These are phyloP conservation scores for Pipra filicauda DNA, from an alignment of 2,113 vertebrate genomes.

Conservation along the genomic window DNA sequence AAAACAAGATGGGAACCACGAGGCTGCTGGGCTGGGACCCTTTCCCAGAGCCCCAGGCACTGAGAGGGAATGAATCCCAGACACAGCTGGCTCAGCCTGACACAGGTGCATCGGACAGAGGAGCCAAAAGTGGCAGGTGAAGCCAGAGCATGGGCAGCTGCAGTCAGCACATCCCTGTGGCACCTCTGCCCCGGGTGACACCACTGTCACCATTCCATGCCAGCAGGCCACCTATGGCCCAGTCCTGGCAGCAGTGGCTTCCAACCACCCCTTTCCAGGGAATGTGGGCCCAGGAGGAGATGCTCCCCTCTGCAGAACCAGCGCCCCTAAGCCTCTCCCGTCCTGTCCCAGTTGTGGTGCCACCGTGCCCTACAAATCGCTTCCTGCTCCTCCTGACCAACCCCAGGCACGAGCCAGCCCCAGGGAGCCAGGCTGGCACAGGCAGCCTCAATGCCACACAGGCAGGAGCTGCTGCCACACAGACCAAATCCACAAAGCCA, in stretches of 20 bases:
- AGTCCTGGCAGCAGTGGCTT: fast-evolving
- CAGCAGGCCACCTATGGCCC: background rate
- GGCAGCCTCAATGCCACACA: background rate
- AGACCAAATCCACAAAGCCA: background rate
- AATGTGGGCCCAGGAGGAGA: background rate
- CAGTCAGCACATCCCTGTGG: fast-evolving
- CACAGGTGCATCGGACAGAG: fast-evolving
- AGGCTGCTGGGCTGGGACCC: background rate
- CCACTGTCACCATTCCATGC: background rate
- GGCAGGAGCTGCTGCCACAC: background rate
- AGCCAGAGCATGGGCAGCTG: fast-evolving
- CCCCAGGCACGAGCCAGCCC: background rate
- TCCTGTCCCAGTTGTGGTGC: background rate
- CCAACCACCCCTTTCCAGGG: background rate
- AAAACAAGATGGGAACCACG: fast-evolving
- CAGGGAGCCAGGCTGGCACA: background rate
- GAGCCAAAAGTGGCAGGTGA: background rate
- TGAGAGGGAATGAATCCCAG: fast-evolving
- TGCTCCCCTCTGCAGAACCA: background rate
- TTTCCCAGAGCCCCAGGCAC: fast-evolving
- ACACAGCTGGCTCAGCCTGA: background rate
- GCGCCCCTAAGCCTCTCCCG: background rate
- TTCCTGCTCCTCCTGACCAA: background rate
- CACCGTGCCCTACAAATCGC: background rate
- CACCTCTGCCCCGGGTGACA: background rate